Base-by-base conservation (phyloP, 23 tunicate species). In the Trididemnum clinides region DNA sequence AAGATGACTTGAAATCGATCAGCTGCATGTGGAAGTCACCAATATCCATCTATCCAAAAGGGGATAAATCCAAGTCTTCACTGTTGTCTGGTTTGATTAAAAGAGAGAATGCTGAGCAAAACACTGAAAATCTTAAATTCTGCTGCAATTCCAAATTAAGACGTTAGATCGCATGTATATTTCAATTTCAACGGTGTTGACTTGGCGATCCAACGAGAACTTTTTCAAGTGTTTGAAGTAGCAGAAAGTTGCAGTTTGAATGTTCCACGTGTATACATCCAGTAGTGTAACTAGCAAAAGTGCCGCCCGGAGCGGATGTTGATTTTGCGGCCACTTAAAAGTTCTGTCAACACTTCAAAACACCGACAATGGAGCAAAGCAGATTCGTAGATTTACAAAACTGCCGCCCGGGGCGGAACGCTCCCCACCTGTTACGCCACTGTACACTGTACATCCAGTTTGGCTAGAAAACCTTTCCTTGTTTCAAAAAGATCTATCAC, bases 1-100 rank as follows among this genome's bases (percentile, higher is more conserved):
- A 77, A 27, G 82, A 77, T 77, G 73, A 74, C 50, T 77, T 77
- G 70, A 77, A 77, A 77, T 77, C 82, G 36, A 79, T 79, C 74
- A 79, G 84, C 84, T 79, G 71, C 84, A 79, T 51, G 33, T 79
- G 84, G 84, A 79, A 79, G 33, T 79, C 84, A 51, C 54, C 84
- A 72, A 51, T 79, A 72, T 79, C 84, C 84, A 79, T 79, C 72
- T 72, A 79, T 79, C 54, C 84, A 79, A 75, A 79, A 28, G 73
- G 10, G 39, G 73, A 79, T 54, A 79, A 79, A 72, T 54, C 54
- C 73, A 79, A 79, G 84, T 79, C 84, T 79, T 79, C 36, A 72
- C 73, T 79, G 84, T 72, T 51, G 26, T 79, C 84, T 72, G 84
- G 84, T 72, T 79, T 79, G 84, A 79, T 57, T 72, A 79, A 72